Evolutionary conservation across 2,888 invertebrate species (phyloP), one percentile per base, ranked within the genome.

Genomic region (Pycnomerus fuliginosus): DNA sequence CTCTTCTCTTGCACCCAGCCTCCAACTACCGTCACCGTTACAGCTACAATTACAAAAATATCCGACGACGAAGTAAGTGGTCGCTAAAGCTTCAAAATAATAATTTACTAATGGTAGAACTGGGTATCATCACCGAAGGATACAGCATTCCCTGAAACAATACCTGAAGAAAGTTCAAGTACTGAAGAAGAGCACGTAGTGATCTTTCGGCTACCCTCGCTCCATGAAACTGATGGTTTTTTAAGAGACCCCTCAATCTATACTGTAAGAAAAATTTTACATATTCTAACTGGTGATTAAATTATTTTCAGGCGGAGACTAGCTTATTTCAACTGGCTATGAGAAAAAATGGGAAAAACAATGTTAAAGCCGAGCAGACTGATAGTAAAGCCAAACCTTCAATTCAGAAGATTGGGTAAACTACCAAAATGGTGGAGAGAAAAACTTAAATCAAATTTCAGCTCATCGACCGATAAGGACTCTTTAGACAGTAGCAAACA

Each of bases 111-210:
- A 37, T 53, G 87, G 77, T 82, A 80, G 10, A 76, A 77, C 16
- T 90, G 90, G 90, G 79, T 90, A 8, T 87, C 90, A 2, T 90
- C 90, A 5, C 90, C 90, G 2, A 91, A 92, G 69, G 91, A 91
- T 50, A 89, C 87, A 10, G 85, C 85, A 42, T 91, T 92, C 66
- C 92, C 92, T 5, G 92, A 92, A 77, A 92, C 92, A 3, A 92
- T 92, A 58, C 92, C 92, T 0, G 92, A 93, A 73, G 92, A 93
- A 71, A 91, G 90, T 64, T 92, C 92, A 2, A 92, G 91, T 60
- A 86, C 90, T 38, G 93, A 93, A 71, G 92, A 92, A 65, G 92
- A 92, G 68, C 90, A 92, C 68, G 90, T 93, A 63, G 91, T 91
- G 39, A 91, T 92, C 62, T 90, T 91, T 68, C 79, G 90, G 13